phyloP scores from a whole-genome alignment of 2,888 invertebrate species.

The Galerucella pusilla region DNA sequence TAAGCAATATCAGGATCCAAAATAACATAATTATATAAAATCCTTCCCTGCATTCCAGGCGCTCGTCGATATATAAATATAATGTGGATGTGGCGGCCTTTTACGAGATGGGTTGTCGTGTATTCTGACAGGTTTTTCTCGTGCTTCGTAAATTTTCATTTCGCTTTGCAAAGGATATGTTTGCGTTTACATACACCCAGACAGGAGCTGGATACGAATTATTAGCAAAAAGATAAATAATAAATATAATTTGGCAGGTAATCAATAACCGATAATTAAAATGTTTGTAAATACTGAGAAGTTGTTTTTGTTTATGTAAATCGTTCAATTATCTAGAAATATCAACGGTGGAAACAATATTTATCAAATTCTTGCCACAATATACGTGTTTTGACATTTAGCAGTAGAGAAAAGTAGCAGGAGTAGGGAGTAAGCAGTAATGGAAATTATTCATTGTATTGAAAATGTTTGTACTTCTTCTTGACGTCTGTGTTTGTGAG shows the following conservation, averaged over 20 bases:
- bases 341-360: no score
- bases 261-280: background rate
- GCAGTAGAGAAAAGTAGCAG: no score
- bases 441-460: no score
- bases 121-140: slow-evolving; percentile 38
- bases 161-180: slow-evolving; percentile 11
- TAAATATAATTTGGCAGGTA: background rate
- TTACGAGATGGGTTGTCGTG: slow-evolving; percentile 40
- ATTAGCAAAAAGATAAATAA: background rate
- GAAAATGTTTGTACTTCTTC: no score
- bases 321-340: no score
- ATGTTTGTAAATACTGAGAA: no score
- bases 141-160: slow-evolving; percentile 37
- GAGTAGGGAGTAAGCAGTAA: no score
- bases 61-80: slow-evolving; percentile 30
- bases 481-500: no score
- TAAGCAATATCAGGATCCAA: background rate
- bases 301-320: no score
- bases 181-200: background rate
- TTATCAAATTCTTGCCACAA: no score
- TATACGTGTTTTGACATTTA: no score
- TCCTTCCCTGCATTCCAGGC: background rate
- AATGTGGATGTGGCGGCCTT: slow-evolving; percentile 37
- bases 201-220: background rate
- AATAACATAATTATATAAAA: background rate